Percentiles rank a stretch among this genome's conserved stretches.
These are phyloP conservation scores for Dendrocincla tyrannina DNA, from an alignment of 2,797 vertebrate genomes.

Conservation along the genomic window DNA sequence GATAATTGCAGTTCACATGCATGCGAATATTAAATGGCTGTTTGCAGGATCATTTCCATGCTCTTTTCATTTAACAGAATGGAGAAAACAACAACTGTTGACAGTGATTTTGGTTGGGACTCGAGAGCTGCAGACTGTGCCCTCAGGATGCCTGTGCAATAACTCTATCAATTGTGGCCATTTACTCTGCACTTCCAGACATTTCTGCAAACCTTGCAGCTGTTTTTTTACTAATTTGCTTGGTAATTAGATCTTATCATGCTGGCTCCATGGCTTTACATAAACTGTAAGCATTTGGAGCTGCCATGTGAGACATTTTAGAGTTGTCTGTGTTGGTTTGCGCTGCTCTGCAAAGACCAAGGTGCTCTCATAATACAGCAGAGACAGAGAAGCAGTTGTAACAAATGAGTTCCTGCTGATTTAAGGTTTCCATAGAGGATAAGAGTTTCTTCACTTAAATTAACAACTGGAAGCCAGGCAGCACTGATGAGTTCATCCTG, in stretches of 20 bases:
- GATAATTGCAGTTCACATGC: conserved; percentile 56
- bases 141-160: conserved; percentile 55
- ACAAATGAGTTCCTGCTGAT: not conserved
- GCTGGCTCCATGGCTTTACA: conserved; percentile 69
- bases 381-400: not conserved
- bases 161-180: conserved; percentile 65
- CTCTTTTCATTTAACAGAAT: conserved; percentile 52
- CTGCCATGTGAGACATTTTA: conserved; percentile 36
- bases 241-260: conserved; percentile 70
- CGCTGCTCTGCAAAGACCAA: not conserved
- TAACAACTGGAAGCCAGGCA: not conserved
- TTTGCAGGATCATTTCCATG: conserved; percentile 37
- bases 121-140: conserved; percentile 45
- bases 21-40: conserved; percentile 54
- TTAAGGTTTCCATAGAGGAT: not conserved
- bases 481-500: not conserved
- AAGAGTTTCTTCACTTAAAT: not conserved
- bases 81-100: conserved; percentile 41
- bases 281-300: conserved; percentile 67
- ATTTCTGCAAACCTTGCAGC: conserved; percentile 71
- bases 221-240: conserved; percentile 68
- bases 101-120: conserved; percentile 45
- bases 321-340: not conserved
- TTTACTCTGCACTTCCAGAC: conserved; percentile 61
- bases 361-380: not conserved